Conservation (phyloP, 1,140 invertebrate genomes). For the Diabrotica virgifera region DNA sequence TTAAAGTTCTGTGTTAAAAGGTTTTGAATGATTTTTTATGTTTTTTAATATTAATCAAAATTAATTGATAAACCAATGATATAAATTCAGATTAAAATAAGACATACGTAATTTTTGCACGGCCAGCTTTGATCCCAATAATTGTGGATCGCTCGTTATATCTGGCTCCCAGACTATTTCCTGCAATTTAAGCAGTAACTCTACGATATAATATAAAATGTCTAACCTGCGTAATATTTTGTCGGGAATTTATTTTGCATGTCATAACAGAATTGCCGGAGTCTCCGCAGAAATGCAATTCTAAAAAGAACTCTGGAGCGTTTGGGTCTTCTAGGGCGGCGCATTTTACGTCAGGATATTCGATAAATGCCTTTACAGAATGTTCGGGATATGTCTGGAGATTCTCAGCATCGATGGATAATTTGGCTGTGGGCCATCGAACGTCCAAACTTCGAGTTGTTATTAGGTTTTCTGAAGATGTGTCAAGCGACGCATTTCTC, state of each 20-base stretch:
- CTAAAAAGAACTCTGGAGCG: constrained; percentile 66
- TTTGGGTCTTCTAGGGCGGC: constrained; percentile 54
- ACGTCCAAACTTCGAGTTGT: constrained; percentile 66
- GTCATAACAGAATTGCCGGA: constrained; percentile 23
- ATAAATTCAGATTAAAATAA: too few species aligned
- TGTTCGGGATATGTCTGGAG: constrained; percentile 74
- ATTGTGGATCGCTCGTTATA: too few species aligned
- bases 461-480: constrained; percentile 35
- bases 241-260: not conserved
- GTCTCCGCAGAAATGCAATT: constrained; percentile 73
- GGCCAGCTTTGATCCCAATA: too few species aligned
- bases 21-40: too few species aligned
- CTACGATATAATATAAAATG: too few species aligned
- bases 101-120: too few species aligned
- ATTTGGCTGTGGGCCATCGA: constrained; percentile 70
- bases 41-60: too few species aligned
- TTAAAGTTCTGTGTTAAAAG: too few species aligned
- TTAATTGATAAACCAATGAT: too few species aligned
- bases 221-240: not conserved
- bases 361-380: constrained; percentile 66
- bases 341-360: constrained; percentile 69
- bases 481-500: constrained; percentile 7
- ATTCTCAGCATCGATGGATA: constrained; percentile 67
- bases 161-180: too few species aligned
- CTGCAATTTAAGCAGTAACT: too few species aligned